Evolutionary conservation across 2,113 vertebrate genomes (phyloP), one percentile per base, ranked within the genome.

Genomic region (Pseudolaguvia tuberculata): DNA sequence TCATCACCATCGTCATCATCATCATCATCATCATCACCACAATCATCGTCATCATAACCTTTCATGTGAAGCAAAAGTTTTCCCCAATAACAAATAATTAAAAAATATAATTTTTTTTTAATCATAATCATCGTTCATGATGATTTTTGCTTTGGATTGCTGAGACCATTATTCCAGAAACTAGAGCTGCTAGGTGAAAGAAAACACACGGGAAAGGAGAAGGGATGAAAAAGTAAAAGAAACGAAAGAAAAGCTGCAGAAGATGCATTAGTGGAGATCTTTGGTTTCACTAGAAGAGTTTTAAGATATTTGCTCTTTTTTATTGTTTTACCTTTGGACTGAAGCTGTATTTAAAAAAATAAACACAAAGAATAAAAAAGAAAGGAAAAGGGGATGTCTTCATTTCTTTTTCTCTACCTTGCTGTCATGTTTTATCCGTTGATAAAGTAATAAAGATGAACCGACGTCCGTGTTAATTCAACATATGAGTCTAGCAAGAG

Each of bases 21-120:
- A 17, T 75, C 18, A 12, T 73, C 47, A 20, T 80, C 66, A 29
- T 80, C 39, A 42, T 42, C 39, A 42, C 9, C 70, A 57, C 59
- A 42, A 73, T 27, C 62, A 70, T 71, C 56, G 42, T 59, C 51
- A 76, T 62, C 70, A 83, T 87, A 82, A 88, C 85, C 87, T 87
- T 42, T 85, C 85, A 84, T 79, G 88, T 87, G 83, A 86, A 89
- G 85, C 78, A 84, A 85, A 86, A 89, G 85, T 83, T 88, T 88
- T 89, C 73, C 85, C 87, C 87, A 87, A 88, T 89, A 89, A 91
- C 89, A 90, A 89, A 89, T 88, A 90, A 88, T 90, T 76, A 88
- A 91, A 91, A 91, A 91, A 91, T 91, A 92, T 91, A 92, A 87
- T 91, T 89, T 91, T 90, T 86, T 80, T 35, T 35, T n/a, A n/a